Evolutionary conservation across 2,888 invertebrate species (phyloP).

Genomic region (Ormia ochracea): DNA sequence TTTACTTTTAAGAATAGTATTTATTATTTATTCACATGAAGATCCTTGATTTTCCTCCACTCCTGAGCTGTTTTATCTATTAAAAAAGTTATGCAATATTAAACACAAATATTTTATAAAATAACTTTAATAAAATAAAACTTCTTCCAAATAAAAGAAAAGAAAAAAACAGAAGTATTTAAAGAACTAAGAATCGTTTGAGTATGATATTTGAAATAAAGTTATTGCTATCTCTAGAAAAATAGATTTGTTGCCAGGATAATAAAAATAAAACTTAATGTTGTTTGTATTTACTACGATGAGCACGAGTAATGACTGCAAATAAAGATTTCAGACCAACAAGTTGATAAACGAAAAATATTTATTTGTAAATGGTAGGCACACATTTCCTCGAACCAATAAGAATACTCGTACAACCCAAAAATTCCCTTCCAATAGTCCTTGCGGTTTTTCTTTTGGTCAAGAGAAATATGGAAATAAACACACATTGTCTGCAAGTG

Average conservation of each 20-base stretch:
- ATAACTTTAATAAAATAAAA: too few relatives aligned
- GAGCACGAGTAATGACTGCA: slow-evolving; percentile 22
- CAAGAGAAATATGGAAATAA: slow-evolving; percentile 21
- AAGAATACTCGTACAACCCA: not conserved
- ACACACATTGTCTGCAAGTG: slow-evolving; percentile 19
- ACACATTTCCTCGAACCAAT: not conserved
- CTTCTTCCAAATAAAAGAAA: too few relatives aligned
- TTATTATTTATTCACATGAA: too few relatives aligned
- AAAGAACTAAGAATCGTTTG: not conserved
- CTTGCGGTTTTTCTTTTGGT: slow-evolving; percentile 37
- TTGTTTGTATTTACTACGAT: not conserved
- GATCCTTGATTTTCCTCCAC: too few relatives aligned
- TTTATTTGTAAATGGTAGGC: slow-evolving; percentile 13
- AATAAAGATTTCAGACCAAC: slow-evolving; percentile 55
- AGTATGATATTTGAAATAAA: not conserved
- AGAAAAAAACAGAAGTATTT: too few relatives aligned
- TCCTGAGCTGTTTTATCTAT: too few relatives aligned
- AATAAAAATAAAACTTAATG: not conserved
- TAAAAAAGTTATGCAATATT: too few relatives aligned
- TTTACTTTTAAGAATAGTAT: too few relatives aligned
- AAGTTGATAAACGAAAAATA: slow-evolving; percentile 43
- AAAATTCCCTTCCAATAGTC: not conserved
- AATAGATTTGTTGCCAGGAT: slow-evolving; percentile 3
- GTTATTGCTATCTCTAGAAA: not conserved
- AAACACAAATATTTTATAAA: too few relatives aligned